phyloP scores from a whole-genome alignment of 2,797 vertebrate species.

The Xyrichtys novacula region DNA sequence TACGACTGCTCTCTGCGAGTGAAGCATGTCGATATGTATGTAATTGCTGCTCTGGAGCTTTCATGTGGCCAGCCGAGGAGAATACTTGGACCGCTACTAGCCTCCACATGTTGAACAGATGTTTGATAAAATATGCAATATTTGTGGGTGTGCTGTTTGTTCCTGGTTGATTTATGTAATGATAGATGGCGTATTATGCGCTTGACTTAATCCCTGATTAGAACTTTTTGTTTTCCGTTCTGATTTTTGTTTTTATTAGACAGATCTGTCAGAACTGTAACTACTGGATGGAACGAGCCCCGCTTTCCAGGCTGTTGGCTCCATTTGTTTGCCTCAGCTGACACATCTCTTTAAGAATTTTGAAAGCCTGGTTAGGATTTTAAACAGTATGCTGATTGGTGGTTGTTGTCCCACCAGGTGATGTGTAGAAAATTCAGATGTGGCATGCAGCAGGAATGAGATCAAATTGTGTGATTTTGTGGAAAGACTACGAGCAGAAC shows the following conservation, averaged over 20 bases:
- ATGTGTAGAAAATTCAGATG: conserved; percentile 48
- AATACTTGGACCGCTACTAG: conserved; percentile 46
- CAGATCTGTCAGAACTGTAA: conserved; percentile 7
- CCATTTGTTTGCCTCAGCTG: conserved; percentile 50
- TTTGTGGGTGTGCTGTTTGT: conserved; percentile 42
- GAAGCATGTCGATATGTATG: conserved; percentile 80
- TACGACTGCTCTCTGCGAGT: conserved; percentile 61
- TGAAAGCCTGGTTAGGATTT: conserved; percentile 60
- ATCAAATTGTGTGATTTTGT: conserved; percentile 65
- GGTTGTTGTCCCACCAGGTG: conserved; percentile 50
- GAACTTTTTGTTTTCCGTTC: conserved; percentile 23
- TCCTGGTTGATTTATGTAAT: conserved; percentile 44
- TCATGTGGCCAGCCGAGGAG: conserved; percentile 67
- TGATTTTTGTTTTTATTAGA: conserved; percentile 13
- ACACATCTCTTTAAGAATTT: conserved; percentile 39
- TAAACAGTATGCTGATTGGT: conserved; percentile 47
- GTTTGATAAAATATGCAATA: conserved; percentile 65
- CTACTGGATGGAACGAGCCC: not conserved
- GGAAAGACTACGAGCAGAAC: conserved; percentile 57
- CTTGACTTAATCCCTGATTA: conserved; percentile 53
- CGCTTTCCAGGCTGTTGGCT: conserved; percentile 31
- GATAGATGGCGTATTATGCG: conserved; percentile 43
- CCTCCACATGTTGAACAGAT: conserved; percentile 75
- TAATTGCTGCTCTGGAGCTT: conserved; percentile 76
- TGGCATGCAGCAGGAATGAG: conserved; percentile 27